Base-by-base conservation (phyloP, 2,797 vertebrate genomes). In the Enteromius mattozi region DNA sequence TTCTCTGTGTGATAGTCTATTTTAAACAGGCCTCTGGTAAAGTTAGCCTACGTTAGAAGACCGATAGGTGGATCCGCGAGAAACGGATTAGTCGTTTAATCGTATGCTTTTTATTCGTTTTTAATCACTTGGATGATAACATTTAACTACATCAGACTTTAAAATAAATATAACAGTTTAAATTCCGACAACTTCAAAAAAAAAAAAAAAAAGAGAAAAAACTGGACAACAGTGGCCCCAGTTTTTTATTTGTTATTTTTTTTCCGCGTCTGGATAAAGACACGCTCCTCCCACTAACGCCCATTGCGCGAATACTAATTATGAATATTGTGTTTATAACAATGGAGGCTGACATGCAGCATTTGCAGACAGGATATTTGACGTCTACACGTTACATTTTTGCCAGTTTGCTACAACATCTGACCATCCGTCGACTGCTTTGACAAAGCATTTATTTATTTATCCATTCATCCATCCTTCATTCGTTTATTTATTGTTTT, bases 301-400 rank as follows among this genome's bases (percentile, higher is more conserved):
- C 93, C 91, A 86, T 85, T 90, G 91, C 91, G 91, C 91, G 93
- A 91, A 90, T 87, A 86, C 90, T 92, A 92, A 93, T 92, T 92
- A 92, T 90, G 87, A 86, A 77, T 89, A 91, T 90, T 91, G 91
- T 89, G 89, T 87, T 59, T 13, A 37, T 51, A 61, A 81, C 72
- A 87, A 87, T 84, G 21, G 63, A 33, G n/a, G 33, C 82, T 71
- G 86, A 75, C 86, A 65, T 49, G 66, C 49, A 74, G 78, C 54
- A 51, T 81, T 84, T 61, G 75, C 78, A 72, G 59, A 78, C 74
- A 72, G 33, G 33, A 33, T 33, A 33, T 33, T 33, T 33, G 49
- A 77, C 72, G 33, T 85, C 49, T 35, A 47, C 17, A 51, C 16
- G 51, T 85, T 77, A 77, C 13, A 49, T 81, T 77, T 84, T 27